Base-by-base conservation (phyloP, 2,797 vertebrate genomes). In the Morus bassanus region DNA sequence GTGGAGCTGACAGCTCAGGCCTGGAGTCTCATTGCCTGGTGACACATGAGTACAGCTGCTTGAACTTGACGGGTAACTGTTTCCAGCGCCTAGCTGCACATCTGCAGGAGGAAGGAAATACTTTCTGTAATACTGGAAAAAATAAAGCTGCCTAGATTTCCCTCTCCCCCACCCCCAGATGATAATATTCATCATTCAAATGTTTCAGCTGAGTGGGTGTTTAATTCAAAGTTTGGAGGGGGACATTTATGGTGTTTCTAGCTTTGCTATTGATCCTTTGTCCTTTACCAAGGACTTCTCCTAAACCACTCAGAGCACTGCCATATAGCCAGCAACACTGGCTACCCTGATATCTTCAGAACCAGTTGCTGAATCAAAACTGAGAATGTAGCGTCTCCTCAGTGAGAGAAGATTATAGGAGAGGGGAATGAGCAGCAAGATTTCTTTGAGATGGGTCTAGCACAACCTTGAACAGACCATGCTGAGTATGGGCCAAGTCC, bases 71-170 rank as follows among this genome's bases (percentile, higher is more conserved):
- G 31, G 94, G 91, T 91, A 97, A 90, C 94, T 86, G 78, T 92
- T 97, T 95, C 96, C 96, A 97, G 93, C 11, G 6, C 91, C 63
- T 59, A 31, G 87, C 87, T 94, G 96, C 94, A 95, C 96, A 97
- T 97, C 96, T 97, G 96, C 94, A 92, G 85, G 50, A 97, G 96
- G 96, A 97, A 97, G 96, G 96, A 96, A 97, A 97, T 96, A 92
- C 92, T 96, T 96, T 96, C 91, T 92, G 78, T 18, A 89, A 69
- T 0, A 1, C 87, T 96, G 96, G 96, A 95, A 96, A 96, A 92
- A 95, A 94, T 74, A 96, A 96, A 94, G 81, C 75, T 1, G 68
- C 93, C 82, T 83, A 83, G 84, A 80, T 95, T 89, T 85, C 77
- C 89, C 88, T 68, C 43, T 56, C 43, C 80, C 67, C 56, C 51